Percentiles rank a stretch among this genome's conserved stretches.
Conservation (phyloP, 2,888 invertebrate species). For the Hirudinaria manillensis region DNA sequence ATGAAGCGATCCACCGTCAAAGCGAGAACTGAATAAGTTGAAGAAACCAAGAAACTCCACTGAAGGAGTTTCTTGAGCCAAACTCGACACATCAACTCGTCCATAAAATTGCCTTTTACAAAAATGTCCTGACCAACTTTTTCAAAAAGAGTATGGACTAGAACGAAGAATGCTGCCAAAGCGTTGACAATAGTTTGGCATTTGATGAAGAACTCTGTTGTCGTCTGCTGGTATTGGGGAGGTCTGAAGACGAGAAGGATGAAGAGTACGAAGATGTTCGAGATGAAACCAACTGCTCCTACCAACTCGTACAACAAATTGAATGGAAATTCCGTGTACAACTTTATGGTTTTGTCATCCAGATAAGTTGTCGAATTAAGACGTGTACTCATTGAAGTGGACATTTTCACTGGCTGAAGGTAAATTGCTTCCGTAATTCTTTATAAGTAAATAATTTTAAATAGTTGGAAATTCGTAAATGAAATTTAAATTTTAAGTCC, state of each 20-base stretch:
- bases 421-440: too few species aligned
- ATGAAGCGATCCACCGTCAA: background rate
- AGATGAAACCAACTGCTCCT: background rate
- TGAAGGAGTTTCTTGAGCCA: background rate
- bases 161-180: background rate
- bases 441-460: too few species aligned
- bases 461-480: too few species aligned
- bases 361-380: background rate
- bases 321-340: background rate
- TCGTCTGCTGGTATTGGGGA: background rate
- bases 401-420: too few species aligned
- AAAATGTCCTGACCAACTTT: background rate
- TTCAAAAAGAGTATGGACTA: background rate
- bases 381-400: too few species aligned
- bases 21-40: slow-evolving; percentile 4
- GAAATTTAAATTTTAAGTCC: too few species aligned
- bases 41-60: background rate
- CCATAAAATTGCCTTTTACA: background rate
- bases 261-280: background rate
- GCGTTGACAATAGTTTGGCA: background rate
- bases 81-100: background rate
- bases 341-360: background rate
- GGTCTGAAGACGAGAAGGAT: background rate
- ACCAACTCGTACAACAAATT: background rate
- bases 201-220: background rate